phyloP scores from a whole-genome alignment of 2,113 vertebrate genomes.

The Microtus richardsoni region DNA sequence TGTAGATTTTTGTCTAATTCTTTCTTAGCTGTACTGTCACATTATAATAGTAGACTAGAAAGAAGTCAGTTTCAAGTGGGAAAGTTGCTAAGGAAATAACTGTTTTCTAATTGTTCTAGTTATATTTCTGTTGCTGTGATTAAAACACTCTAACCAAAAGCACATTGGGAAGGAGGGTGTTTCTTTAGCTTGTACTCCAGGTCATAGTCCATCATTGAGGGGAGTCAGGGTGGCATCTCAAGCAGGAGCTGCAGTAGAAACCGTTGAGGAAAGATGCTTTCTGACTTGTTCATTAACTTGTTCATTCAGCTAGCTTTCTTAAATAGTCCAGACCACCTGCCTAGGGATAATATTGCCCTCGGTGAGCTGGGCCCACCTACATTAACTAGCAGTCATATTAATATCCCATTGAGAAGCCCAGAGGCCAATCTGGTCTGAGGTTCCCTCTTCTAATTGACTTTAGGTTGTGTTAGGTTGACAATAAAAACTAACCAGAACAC shows the following conservation, averaged over 20 bases:
- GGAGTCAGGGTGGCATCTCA: background rate
- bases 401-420: background rate
- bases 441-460: background rate
- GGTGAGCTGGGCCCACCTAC: background rate
- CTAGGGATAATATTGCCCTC: background rate
- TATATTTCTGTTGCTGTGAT: background rate
- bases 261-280: background rate
- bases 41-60: background rate
- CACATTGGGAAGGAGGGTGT: background rate
- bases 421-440: background rate
- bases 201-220: background rate
- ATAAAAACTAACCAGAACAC: background rate
- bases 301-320: background rate
- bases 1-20: background rate
- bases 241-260: background rate
- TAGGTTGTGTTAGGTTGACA: background rate
- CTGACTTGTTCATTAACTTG: background rate
- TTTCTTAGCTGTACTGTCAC: background rate
- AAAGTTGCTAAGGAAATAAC: constrained; percentile 33
- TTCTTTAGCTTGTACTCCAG: background rate
- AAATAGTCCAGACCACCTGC: background rate
- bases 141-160: background rate
- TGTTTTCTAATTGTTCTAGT: background rate
- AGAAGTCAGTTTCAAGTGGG: constrained; percentile 37
- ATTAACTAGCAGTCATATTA: background rate